phyloP scores from a whole-genome alignment of 2,797 vertebrate genomes.

The Hydrolagus colliei region DNA sequence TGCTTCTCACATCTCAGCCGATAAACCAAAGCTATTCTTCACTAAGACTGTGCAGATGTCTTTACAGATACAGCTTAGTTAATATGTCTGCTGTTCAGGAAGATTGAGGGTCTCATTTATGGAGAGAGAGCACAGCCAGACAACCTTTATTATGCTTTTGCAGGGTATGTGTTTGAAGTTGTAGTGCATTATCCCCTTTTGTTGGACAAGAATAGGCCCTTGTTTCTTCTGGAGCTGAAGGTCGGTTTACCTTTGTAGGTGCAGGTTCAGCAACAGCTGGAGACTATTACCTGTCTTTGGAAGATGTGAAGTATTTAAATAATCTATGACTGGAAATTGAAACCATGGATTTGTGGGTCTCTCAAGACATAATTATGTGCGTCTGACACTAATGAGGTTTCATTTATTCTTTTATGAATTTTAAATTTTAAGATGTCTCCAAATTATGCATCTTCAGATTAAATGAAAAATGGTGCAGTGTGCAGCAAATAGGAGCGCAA shows the following conservation, averaged over 20 bases:
- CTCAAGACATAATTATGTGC: neutral
- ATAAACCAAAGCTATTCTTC: too few relatives aligned
- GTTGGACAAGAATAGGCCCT: neutral
- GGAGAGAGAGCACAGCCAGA: too few relatives aligned
- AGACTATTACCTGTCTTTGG: neutral
- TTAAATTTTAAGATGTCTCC: neutral
- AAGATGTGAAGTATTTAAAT: neutral
- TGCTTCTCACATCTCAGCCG: too few relatives aligned
- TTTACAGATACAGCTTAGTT: too few relatives aligned
- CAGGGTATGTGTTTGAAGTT: neutral
- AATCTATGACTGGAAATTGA: neutral
- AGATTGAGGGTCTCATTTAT: too few relatives aligned
- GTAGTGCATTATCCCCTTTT: neutral
- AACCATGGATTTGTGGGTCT: neutral
- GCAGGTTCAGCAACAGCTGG: neutral
- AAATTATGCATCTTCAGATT: neutral
- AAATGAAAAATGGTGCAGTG: neutral
- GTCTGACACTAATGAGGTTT: neutral
- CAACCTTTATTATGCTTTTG: neutral
- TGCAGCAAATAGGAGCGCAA: too few relatives aligned
- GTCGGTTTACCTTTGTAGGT: neutral
- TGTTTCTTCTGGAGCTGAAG: neutral
- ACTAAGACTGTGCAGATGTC: too few relatives aligned
- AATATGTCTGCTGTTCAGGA: too few relatives aligned
- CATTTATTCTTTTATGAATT: neutral